phyloP scores from a whole-genome alignment of 2,888 invertebrate species.

The Horisme vitalbata region DNA sequence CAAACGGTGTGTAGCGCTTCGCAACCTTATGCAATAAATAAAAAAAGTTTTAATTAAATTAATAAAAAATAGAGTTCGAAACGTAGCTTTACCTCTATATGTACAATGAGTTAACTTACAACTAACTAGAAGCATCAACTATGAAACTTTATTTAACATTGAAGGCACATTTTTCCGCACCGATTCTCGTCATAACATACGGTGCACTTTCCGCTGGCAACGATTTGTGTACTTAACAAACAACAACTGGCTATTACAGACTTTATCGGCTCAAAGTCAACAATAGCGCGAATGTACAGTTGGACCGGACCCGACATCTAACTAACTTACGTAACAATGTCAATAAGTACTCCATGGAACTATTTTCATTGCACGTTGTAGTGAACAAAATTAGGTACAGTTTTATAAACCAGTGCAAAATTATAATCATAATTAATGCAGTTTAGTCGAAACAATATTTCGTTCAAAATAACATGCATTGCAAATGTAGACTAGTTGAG shows the following conservation, averaged over 20 bases:
- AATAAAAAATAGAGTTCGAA: conserved; percentile 76
- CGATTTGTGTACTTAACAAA: conserved; percentile 49
- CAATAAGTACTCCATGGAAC: conserved; percentile 48
- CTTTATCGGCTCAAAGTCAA: conserved; percentile 34
- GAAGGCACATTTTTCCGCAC: conserved; percentile 83
- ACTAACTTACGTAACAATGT: conserved; percentile 12
- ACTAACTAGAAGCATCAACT: conserved; percentile 80
- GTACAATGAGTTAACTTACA: conserved; percentile 74
- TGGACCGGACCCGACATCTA: conserved; percentile 58
- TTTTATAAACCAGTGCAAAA: conserved; percentile 19
- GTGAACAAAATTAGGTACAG: conserved; percentile 19
- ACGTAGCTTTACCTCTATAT: conserved; percentile 73
- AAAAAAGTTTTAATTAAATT: conserved; percentile 70
- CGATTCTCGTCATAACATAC: conserved; percentile 63
- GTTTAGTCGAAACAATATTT: conserved; percentile 6
- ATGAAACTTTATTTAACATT: conserved; percentile 79
- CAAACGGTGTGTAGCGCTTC: conserved; percentile 37
- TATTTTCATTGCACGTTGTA: conserved; percentile 36
- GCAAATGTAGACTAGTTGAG: conserved; percentile 45
- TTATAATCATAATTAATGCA: conserved; percentile 15
- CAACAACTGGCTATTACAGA: conserved; percentile 40
- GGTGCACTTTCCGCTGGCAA: conserved; percentile 63
- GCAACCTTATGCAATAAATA: conserved; percentile 71
- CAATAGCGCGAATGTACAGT: conserved; percentile 25
- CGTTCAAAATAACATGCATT: conserved; percentile 38